phyloP scores from a whole-genome alignment of 2,113 vertebrate species.

The Cervus canadensis region DNA sequence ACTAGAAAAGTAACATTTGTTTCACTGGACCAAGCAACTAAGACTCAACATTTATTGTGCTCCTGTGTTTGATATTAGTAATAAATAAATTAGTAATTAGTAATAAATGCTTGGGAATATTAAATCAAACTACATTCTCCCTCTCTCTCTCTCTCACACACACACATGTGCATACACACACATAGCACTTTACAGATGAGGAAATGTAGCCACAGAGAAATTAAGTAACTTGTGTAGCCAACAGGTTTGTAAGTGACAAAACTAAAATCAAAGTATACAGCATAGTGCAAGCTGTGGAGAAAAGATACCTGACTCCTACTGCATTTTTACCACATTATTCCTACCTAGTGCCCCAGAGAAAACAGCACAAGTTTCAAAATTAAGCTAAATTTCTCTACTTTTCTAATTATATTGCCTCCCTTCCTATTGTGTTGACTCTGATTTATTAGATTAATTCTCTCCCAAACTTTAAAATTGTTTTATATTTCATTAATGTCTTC shows the following conservation, averaged over 20 bases:
- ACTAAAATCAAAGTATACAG: neutral
- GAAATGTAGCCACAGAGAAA: neutral
- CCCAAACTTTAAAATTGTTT: neutral
- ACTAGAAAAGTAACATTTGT: neutral
- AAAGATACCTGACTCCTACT: neutral
- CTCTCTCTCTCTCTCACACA: neutral
- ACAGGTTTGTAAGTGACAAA: neutral
- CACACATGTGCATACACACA: neutral
- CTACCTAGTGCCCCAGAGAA: no score
- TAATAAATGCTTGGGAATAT: neutral
- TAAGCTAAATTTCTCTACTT: neutral
- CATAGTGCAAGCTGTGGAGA: neutral
- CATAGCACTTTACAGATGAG: neutral
- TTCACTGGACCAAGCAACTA: neutral
- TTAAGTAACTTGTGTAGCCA: neutral
- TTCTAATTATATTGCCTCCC: neutral
- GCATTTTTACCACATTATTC: neutral
- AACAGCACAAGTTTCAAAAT: neutral
- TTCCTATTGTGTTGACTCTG: neutral
- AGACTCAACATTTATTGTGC: neutral
- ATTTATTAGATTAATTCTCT: neutral
- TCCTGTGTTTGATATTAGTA: neutral
- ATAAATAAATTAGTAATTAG: neutral
- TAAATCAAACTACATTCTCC: neutral
- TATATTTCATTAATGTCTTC: neutral